Evolutionary conservation across 92 coral and sea anemone species (phyloP).

Genomic region (Porites rus): DNA sequence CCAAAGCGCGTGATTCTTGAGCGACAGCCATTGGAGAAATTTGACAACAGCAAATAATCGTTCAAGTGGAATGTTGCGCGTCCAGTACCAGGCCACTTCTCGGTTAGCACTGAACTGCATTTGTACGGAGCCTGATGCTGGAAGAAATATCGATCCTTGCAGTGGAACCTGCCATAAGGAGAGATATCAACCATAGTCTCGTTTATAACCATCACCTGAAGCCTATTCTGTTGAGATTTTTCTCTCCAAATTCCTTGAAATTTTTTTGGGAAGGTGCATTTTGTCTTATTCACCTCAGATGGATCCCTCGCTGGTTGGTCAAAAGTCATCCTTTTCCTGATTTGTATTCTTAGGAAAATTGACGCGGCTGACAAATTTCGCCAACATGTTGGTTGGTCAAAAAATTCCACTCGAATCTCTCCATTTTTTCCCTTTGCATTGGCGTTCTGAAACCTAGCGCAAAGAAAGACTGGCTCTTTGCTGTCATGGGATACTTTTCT

Average conservation of each 20-base stretch:
- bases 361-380: neutral
- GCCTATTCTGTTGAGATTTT: slow-evolving; percentile 59
- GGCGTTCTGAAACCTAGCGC: slow-evolving; percentile 38
- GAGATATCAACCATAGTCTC: slow-evolving; percentile 40
- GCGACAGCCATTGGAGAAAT: slow-evolving; percentile 76
- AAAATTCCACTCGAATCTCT: slow-evolving; percentile 51
- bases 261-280: slow-evolving; percentile 67
- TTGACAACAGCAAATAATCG: slow-evolving; percentile 66
- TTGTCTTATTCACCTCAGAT: neutral
- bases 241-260: slow-evolving; percentile 78
- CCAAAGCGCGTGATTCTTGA: slow-evolving; percentile 79
- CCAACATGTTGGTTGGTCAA: slow-evolving; percentile 62
- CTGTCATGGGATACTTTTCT: slow-evolving; percentile 13
- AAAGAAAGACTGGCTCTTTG: slow-evolving; percentile 53
- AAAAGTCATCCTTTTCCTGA: slow-evolving; percentile 33
- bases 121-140: slow-evolving; percentile 56
- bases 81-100: slow-evolving; percentile 72
- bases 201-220: slow-evolving; percentile 48
- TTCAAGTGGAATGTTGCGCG: slow-evolving; percentile 63
- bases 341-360: slow-evolving; percentile 4
- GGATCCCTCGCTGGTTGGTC: slow-evolving; percentile 6
- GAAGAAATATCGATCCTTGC: slow-evolving; percentile 64
- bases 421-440: slow-evolving; percentile 1
- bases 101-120: slow-evolving; percentile 55
- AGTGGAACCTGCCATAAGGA: slow-evolving; percentile 68